phyloP scores from a whole-genome alignment of 2,888 invertebrate species.

The Chamaedrilus cognettii region DNA sequence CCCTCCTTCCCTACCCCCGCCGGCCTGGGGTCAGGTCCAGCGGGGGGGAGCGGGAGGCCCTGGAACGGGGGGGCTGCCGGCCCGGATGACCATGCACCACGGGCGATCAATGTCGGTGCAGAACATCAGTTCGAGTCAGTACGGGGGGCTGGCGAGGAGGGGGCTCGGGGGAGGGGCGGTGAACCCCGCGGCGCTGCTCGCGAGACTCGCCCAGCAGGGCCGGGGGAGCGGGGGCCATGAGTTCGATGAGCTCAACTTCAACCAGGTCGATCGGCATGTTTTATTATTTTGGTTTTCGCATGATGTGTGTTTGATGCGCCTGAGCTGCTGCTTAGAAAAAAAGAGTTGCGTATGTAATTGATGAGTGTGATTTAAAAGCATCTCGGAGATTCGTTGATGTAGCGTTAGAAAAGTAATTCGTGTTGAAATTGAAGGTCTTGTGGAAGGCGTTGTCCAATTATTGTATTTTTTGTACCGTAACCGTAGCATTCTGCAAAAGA shows the following conservation, averaged over 20 bases:
- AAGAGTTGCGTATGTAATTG: too few species aligned
- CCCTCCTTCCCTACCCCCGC: not conserved
- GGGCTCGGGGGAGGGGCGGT: not conserved
- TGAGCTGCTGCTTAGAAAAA: too few species aligned
- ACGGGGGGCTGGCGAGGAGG: not conserved
- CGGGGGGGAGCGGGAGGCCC: not conserved
- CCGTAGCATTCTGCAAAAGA: too few species aligned
- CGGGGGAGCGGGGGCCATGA: not conserved
- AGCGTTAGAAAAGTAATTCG: too few species aligned
- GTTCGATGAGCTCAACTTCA: not conserved
- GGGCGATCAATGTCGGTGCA: slow-evolving; percentile 15
- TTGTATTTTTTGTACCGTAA: too few species aligned
- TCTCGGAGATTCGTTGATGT: too few species aligned
- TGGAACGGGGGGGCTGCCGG: too few species aligned
- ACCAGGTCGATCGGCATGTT: not conserved
- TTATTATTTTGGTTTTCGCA: too few species aligned
- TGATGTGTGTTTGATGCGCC: too few species aligned
- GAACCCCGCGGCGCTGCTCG: not conserved
- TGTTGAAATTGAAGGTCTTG: too few species aligned
- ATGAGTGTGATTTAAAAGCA: too few species aligned
- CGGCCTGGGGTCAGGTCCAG: not conserved
- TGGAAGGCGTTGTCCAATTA: too few species aligned
- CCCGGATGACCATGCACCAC: slow-evolving; percentile 4
- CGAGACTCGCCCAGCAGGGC: not conserved
- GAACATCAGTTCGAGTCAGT: slow-evolving; percentile 4